Base-by-base conservation (phyloP, 2,113 vertebrate species). In the Mungos mungo region DNA sequence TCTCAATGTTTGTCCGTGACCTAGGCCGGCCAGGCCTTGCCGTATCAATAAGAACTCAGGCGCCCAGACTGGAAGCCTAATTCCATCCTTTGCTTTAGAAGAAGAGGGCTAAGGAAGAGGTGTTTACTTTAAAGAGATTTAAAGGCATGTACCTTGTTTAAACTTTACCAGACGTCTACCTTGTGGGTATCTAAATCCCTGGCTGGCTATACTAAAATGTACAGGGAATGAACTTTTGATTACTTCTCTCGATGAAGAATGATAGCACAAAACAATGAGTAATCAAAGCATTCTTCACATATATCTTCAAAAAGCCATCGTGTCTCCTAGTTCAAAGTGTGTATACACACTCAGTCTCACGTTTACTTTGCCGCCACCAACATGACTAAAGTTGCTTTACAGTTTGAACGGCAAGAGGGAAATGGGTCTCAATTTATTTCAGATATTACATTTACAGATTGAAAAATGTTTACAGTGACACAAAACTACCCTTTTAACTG, bases 51-150 rank as follows among this genome's bases (percentile, higher is more conserved):
- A 63, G 88, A 81, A 88, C 50, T 50, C 33, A 19, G 16, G 80
- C 16, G 12, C 60, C 83, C 84, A 63, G 77, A 80, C 74, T 81
- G n/a, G 66, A 27, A 91, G 47, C 66, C 71, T 65, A 27, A 54
- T 23, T 57, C 74, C 35, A 57, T 65, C 86, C 66, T 81, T 74
- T 87, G 35, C 92, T 57, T 74, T 52, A 57, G 79, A 90, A 89
- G 72, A 60, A 88, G 66, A 94, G n/a, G 27, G 68, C 74, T 60
- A 69, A 77, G 69, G 57, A 85, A 89, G 63, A 71, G 35, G 57
- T 79, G 52, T 88, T 97, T 95, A 80, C 90, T 88, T 94, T 90
- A 83, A 92, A 87, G 65, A 65, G 57, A 79, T 45, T 93, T 90
- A 63, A 79, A 95, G 72, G 79, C 60, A 71, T 33, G 38, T 25